phyloP scores from a whole-genome alignment of 2,113 vertebrate genomes.

The Vombatus ursinus region DNA sequence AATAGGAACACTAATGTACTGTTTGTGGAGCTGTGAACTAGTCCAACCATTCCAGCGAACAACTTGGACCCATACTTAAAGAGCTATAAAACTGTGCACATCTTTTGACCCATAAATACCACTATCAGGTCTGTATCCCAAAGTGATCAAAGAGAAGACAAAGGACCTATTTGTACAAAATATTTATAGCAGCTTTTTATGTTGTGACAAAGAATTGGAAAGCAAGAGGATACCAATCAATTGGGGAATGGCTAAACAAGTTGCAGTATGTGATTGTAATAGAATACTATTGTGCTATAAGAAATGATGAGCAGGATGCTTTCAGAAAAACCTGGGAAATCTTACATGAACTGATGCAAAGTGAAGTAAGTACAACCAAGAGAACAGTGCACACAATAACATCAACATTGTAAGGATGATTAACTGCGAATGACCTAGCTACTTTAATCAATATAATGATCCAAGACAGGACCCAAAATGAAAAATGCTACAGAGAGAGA shows the following conservation, averaged over 20 bases:
- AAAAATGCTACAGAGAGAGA: too few species aligned
- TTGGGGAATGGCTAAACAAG: not conserved
- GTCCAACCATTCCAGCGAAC: not conserved
- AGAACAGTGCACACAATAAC: too few species aligned
- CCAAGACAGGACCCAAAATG: not conserved
- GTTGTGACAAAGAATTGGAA: not conserved
- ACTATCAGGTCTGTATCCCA: not conserved
- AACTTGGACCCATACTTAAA: not conserved
- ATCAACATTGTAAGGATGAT: too few species aligned
- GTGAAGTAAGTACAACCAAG: not conserved
- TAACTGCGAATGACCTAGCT: too few species aligned
- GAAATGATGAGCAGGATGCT: not conserved
- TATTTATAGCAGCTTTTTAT: not conserved
- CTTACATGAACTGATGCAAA: not conserved
- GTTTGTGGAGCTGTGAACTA: not conserved
- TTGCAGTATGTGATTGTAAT: not conserved
- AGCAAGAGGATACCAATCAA: not conserved
- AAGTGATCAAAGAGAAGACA: not conserved
- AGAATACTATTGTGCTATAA: not conserved
- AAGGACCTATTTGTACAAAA: not conserved
- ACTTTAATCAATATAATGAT: too few species aligned
- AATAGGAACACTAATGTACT: not conserved
- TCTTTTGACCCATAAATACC: not conserved
- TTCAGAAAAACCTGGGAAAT: not conserved
- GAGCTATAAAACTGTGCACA: not conserved